Evolutionary conservation across 1,140 invertebrate species (phyloP), one percentile per base, ranked within the genome.

Genomic region (Amphibalanus amphitrite): DNA sequence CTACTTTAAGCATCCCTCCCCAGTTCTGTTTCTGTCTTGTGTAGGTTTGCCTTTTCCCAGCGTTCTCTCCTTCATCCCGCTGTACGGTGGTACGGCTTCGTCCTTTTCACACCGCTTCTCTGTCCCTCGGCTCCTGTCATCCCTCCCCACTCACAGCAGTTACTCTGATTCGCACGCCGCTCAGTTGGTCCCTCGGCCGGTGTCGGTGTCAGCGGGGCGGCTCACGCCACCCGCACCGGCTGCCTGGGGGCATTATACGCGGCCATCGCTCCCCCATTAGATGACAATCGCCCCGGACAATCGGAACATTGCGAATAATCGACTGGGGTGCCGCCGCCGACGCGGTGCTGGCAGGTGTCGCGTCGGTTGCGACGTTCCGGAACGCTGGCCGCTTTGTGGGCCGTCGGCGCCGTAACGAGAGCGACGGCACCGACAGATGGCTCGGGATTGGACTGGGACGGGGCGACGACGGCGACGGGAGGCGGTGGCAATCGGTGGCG

Each of bases 241-340:
- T 20, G 10, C 1, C 13, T 20, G 6, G 10, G 4, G 17, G 10
- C 47, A 59, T 59, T 59, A 59, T 59, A 59, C 47, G 23, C 47
- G 10, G 47, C 10, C 47, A 3, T 20, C 47, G 13, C 47, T 20
- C 47, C 47, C 47, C 47, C 47, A 59, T 59, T 59, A 59, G 47
- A 59, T 59, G 47, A 59, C 47, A 59, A 59, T 59, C 47, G 23
- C 13, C 1, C 10, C 47, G 47, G 47, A 59, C 47, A 59, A 59
- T 59, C 47, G 47, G 47, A 59, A 59, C 47, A 59, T 59, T 59
- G 47, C 47, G 47, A 59, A 59, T 59, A 59, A 59, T 59, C 47
- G 47, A 13, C 47, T 59, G 47, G 17, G 47, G 6, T 15, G 33
- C 15, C 33, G 47, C 1, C 47, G 47, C 47, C 47, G 47, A 20